Evolutionary conservation across 2,888 invertebrate species (phyloP), one percentile per base, ranked within the genome.

Genomic region (Molorchus minor): DNA sequence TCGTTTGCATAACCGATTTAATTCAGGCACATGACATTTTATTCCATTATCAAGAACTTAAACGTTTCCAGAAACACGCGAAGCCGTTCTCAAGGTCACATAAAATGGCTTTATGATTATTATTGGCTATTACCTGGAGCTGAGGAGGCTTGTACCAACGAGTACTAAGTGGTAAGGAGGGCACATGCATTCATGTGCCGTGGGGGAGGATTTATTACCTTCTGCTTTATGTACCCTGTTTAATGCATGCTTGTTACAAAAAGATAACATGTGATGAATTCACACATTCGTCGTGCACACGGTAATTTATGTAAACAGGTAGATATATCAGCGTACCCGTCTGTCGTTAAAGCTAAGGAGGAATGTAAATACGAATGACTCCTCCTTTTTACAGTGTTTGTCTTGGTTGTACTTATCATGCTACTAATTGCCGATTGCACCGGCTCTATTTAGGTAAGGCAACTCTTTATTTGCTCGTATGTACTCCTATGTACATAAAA

Each of bases 31-130:
- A 49, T 49, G 15, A 38, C 10, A 20, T 38, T 49, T 49, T 25
- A 49, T 49, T 36, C 49, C 16, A 49, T 49, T 49, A 49, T 49
- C 38, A 38, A 49, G 25, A 16, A 29, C 21, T 49, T 49, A 21
- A 47, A 35, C 36, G n/a, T 49, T 49, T 49, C 38, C 16, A 21
- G 29, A 33, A 38, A 25, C 49, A 49, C 49, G 49, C 49, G 20
- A 49, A 49, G 17, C 49, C 38, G 49, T 49, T 38, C 36, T 49
- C 49, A 49, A 49, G 49, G 49, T 49, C 49, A 16, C 16, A 15
- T 36, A 8, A 38, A 49, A 40, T 36, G 21, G 36, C 38, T 49
- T 47, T 49, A 20, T 38, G 49, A 49, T 49, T 49, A 49, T 38
- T 49, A 49, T 49, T 49, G 36, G 25, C 49, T 38, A 49, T 49